A percentile compares a stretch with the other conserved stretches of the same genome.
Evolutionary conservation across 2,888 invertebrate genomes (phyloP).

Genomic region (Thymelicus sylvestris): DNA sequence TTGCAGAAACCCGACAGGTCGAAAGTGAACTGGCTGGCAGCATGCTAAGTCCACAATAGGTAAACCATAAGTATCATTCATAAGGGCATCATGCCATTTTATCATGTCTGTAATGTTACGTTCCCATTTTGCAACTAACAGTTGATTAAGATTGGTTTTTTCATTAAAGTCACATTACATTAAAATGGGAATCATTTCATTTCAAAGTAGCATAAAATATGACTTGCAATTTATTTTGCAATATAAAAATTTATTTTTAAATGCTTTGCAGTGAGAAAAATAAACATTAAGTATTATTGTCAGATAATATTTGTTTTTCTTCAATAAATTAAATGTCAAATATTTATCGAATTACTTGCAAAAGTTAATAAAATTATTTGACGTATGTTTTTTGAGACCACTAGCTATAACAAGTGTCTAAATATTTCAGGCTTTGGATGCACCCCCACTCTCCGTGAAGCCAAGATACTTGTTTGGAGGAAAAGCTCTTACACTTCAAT

Average conservation of each 20-base stretch:
- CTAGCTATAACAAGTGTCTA: constrained; percentile 52
- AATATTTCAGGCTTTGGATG: constrained; percentile 73
- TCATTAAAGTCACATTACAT: constrained; percentile 63
- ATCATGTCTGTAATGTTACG: constrained; percentile 58
- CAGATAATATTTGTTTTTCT: background rate
- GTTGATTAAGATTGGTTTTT: constrained; percentile 71
- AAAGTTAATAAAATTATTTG: constrained; percentile 5
- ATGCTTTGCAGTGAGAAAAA: background rate
- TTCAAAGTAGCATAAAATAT: constrained; percentile 12
- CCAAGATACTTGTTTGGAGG: constrained; percentile 86
- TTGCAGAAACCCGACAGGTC: constrained; percentile 76
- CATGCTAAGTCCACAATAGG: constrained; percentile 80
- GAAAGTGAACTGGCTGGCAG: constrained; percentile 77
- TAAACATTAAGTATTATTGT: background rate
- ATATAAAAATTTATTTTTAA: constrained; percentile 1
- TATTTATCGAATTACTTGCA: background rate
- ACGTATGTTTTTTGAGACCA: constrained; percentile 11
- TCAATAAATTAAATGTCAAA: constrained; percentile 6
- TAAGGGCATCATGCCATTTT: constrained; percentile 75
- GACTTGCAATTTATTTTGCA: constrained; percentile 14
- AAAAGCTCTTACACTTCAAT: constrained; percentile 87
- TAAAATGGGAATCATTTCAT: constrained; percentile 37
- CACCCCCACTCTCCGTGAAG: constrained; percentile 75
- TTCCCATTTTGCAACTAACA: constrained; percentile 47
- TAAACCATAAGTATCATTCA: constrained; percentile 85